phyloP scores from a whole-genome alignment of 1,140 invertebrate genomes.

The Meloidogyne chitwoodi region DNA sequence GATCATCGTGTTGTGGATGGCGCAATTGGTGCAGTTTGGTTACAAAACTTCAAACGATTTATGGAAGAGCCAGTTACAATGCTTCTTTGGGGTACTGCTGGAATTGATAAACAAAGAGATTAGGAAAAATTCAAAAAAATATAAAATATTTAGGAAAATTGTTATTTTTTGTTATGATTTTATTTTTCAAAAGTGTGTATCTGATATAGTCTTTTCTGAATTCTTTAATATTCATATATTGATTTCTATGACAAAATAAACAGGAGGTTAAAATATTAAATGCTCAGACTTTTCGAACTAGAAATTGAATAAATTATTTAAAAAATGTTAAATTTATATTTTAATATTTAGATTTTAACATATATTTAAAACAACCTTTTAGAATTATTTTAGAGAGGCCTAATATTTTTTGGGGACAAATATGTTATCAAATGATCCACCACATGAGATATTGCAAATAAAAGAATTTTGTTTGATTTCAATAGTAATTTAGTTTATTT shows the following conservation, averaged over 20 bases:
- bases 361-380: no score
- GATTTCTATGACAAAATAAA: not conserved
- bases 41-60: slow-evolving; percentile 66
- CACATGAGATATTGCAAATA: no score
- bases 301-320: not conserved
- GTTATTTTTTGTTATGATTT: not conserved
- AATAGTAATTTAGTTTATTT: no score
- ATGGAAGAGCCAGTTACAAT: slow-evolving; percentile 68
- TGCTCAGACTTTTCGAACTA: not conserved
- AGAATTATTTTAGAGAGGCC: no score
- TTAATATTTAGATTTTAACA: no score
- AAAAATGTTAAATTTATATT: no score
- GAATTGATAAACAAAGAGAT: not conserved
- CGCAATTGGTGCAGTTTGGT: slow-evolving; percentile 71
- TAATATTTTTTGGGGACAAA: no score
- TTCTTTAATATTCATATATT: not conserved
- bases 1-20: slow-evolving; percentile 74
- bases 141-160: not conserved
- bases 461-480: no score
- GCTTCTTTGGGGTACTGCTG: slow-evolving; percentile 64
- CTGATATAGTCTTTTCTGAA: not conserved
- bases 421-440: no score
- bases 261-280: not conserved
- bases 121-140: not conserved
- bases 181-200: not conserved